Evolutionary conservation across 2,888 invertebrate genomes (phyloP).

Genomic region (Strigamia crassipes): DNA sequence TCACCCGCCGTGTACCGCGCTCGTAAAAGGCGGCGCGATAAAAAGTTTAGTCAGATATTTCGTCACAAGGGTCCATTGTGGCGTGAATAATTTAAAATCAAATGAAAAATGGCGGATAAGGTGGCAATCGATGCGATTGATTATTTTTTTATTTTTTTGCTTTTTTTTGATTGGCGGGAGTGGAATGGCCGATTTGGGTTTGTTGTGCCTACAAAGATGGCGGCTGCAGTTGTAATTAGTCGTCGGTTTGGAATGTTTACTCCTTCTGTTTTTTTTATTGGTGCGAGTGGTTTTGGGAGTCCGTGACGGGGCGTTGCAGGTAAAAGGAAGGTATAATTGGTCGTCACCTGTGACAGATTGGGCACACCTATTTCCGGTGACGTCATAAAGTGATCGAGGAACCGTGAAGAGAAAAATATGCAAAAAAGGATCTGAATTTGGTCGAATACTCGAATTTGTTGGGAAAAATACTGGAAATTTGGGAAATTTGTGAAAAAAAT

Average conservation of each 20-base stretch:
- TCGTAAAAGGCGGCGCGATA: not conserved
- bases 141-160: not conserved
- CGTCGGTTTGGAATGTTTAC: not conserved
- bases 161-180: not conserved
- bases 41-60: not conserved
- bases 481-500: too few species aligned
- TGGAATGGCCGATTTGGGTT: too few species aligned
- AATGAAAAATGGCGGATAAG: conserved; percentile 1
- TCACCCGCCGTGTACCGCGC: not conserved
- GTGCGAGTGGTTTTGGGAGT: not conserved
- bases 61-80: not conserved
- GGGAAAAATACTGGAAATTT: too few species aligned
- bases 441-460: not conserved
- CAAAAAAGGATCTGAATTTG: too few species aligned
- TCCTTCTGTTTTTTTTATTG: not conserved
- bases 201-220: too few species aligned
- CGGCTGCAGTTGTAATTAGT: too few species aligned
- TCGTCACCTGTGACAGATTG: not conserved
- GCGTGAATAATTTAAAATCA: not conserved
- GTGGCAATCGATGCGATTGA: not conserved
- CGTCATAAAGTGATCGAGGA: not conserved
- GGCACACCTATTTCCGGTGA: not conserved
- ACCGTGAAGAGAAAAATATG: not conserved
- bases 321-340: not conserved
- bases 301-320: conserved; percentile 12